These are phyloP conservation scores for Stenoptilia bipunctidactyla DNA, from an alignment of 2,888 invertebrate genomes.

Conservation along the genomic window DNA sequence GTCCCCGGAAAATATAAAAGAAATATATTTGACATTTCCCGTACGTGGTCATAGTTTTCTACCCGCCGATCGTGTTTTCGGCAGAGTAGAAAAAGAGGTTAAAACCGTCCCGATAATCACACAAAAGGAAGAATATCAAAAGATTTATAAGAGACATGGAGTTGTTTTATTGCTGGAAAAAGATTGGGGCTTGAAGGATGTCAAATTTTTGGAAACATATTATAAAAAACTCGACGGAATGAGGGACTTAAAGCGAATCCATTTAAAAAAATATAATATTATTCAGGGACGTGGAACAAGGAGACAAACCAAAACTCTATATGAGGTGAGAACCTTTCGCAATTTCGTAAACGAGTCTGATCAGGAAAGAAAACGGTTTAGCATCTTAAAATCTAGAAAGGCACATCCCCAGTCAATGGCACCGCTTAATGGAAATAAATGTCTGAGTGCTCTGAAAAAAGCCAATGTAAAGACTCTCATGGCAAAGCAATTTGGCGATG, in stretches of 20 bases:
- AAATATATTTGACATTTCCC: too few species aligned
- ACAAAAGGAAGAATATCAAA: slow-evolving; percentile 9
- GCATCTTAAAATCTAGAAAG: neutral
- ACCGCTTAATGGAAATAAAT: neutral
- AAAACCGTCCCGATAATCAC: slow-evolving; percentile 10
- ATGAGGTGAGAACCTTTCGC: neutral
- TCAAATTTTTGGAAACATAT: neutral
- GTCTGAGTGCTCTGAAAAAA: neutral
- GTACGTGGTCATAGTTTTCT: too few species aligned
- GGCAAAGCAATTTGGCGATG: neutral
- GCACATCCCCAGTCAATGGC: neutral
- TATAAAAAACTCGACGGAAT: neutral
- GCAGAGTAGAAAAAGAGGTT: slow-evolving; percentile 16
- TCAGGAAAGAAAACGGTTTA: neutral
- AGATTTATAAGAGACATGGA: slow-evolving; percentile 13
- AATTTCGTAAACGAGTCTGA: neutral
- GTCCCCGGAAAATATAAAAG: too few species aligned
- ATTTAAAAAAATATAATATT: slow-evolving; percentile 1
- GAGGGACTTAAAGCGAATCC: neutral
- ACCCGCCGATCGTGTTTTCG: slow-evolving; percentile 17
- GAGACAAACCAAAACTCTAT: neutral
- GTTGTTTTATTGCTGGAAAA: slow-evolving; percentile 7
- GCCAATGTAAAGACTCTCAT: neutral
- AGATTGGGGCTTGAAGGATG: slow-evolving; percentile 4
- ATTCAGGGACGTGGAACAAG: slow-evolving; percentile 9